Base-by-base conservation (phyloP, 2,797 vertebrate species). In the Loris lydekkerianus region DNA sequence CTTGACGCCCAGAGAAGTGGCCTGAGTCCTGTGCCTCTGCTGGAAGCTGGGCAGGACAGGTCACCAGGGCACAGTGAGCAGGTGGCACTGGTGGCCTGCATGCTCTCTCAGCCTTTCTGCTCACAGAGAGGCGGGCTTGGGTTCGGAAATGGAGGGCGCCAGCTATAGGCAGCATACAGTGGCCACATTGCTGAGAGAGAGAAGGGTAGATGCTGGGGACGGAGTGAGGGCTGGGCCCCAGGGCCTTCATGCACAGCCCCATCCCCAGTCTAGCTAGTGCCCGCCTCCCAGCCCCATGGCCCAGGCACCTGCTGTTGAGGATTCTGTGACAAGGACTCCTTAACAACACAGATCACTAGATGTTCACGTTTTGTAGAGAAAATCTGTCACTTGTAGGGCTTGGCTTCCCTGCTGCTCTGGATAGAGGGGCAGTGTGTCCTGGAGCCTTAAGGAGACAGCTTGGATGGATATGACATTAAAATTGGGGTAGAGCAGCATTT, bases 371-470 rank as follows among this genome's bases (percentile, higher is more conserved):
- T 15, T 8, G 37, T 78, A 75, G 72, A 43, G 70, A 40, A 84
- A 72, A 61, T 37, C 14, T 9, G 40, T 13, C 25, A 11, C 2
- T n/a, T 18, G 1, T 21, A 25, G 10, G 15, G 46, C 43, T 37
- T 31, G 25, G 18, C 18, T 27, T 13, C 40, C 56, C n/a, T 3
- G 29, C 43, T 17, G 83, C 40, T 21, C 23, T 31, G n/a, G 90
- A 23, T 37, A 5, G 56, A 31, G 14, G 27, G 25, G 58, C 9
- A 5, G 1, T 5, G 1, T 5, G 5, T 23, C 20, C 4, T 27
- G 3, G 43, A 83, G 23, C 56, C 77, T 20, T 4, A 0, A 21
- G 34, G 21, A 31, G 37, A 15, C 25, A 17, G 78, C 7, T 3
- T 1, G 43, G 25, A 46, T 21, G 80, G 11, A 61, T 78, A n/a